Evolutionary conservation across 2,888 invertebrate genomes (phyloP).

Genomic region (Dromius quadrimaculatus): DNA sequence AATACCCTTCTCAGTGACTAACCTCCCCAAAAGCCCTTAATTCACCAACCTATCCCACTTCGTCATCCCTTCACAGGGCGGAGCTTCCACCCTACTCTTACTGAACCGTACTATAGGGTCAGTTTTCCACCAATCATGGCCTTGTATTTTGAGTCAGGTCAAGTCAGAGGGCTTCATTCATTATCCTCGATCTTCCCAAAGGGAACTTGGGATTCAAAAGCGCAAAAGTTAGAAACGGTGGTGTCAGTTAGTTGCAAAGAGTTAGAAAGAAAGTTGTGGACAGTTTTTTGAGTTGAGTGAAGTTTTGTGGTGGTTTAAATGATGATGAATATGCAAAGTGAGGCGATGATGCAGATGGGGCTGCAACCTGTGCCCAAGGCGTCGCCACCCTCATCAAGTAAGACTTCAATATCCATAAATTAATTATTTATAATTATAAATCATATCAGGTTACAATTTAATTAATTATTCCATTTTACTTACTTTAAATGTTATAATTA

Average conservation of each 20-base stretch:
- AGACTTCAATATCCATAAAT: too few species aligned
- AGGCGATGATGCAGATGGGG: slow-evolving; percentile 50
- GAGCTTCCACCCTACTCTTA: background rate
- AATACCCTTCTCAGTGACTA: background rate
- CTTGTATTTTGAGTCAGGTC: background rate
- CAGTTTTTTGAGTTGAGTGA: background rate
- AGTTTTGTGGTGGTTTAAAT: background rate
- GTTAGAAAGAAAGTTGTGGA: background rate
- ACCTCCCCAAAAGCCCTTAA: background rate
- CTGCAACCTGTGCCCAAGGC: slow-evolving; percentile 53
- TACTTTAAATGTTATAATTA: slow-evolving; percentile 9
- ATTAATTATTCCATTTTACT: slow-evolving; percentile 23
- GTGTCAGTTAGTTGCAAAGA: slow-evolving; percentile 5
- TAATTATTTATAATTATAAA: background rate
- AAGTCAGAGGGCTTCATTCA: slow-evolving; percentile 12
- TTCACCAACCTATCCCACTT: background rate
- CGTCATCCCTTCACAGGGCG: background rate
- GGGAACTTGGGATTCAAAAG: background rate
- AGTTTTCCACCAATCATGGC: background rate
- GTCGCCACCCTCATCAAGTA: slow-evolving; percentile 57
- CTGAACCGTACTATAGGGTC: background rate
- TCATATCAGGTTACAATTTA: slow-evolving; percentile 21
- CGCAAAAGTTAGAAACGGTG: slow-evolving; percentile 12
- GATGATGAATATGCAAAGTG: slow-evolving; percentile 7
- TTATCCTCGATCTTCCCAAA: background rate